phyloP scores from a whole-genome alignment of 2,797 vertebrate species.

The Phyllotis vaccarum region DNA sequence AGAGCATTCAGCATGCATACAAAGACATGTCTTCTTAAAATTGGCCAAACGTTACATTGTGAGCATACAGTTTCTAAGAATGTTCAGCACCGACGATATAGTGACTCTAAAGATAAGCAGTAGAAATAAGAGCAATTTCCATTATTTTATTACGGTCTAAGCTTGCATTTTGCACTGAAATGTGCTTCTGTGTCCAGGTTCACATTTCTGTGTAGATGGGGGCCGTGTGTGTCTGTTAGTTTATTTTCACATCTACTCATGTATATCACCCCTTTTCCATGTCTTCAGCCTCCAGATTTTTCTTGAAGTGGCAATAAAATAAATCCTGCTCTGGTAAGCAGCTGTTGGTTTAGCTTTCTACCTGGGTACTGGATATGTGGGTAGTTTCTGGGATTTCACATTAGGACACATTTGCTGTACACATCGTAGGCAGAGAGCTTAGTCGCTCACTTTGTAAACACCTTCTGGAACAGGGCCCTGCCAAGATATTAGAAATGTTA shows the following conservation, averaged over 20 bases:
- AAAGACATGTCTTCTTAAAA: constrained; percentile 43
- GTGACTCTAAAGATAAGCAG: background rate
- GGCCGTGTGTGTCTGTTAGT: background rate
- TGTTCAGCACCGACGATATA: background rate
- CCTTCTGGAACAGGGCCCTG: constrained; percentile 52
- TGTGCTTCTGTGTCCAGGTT: background rate
- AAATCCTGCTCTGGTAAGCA: constrained; percentile 4
- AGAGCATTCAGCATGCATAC: background rate
- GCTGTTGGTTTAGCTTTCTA: background rate
- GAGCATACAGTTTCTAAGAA: constrained; percentile 43
- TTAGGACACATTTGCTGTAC: constrained; percentile 44
- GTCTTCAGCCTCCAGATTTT: background rate
- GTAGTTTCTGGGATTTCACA: constrained; percentile 20
- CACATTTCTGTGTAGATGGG: background rate
- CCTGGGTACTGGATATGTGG: constrained; percentile 11
- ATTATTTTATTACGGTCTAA: constrained; percentile 12
- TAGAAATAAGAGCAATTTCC: constrained; percentile 13
- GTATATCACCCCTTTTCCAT: background rate
- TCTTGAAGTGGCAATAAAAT: constrained; percentile 15
- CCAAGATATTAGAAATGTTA: constrained; percentile 59
- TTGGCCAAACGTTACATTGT: constrained; percentile 8
- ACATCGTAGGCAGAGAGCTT: constrained; percentile 29
- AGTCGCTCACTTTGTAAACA: constrained; percentile 35
- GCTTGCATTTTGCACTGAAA: background rate
- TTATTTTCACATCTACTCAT: constrained; percentile 8